Evolutionary conservation across 2,113 vertebrate genomes (phyloP).

Genomic region (Zosterops japonicus): DNA sequence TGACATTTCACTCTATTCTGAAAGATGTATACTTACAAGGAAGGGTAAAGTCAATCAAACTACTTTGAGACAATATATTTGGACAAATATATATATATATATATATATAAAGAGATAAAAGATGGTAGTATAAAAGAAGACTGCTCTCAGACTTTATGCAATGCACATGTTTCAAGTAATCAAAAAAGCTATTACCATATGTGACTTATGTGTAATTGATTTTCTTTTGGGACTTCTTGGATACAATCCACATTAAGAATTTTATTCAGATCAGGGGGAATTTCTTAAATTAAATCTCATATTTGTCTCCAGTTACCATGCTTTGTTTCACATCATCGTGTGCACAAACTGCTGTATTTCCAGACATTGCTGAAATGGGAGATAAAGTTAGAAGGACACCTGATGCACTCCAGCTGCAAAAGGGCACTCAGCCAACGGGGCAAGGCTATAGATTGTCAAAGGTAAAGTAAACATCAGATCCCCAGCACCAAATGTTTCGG

Average conservation of each 20-base stretch:
- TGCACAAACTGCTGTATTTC: not conserved
- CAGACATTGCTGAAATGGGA: not conserved
- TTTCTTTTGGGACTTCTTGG: not conserved
- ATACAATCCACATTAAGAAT: not conserved
- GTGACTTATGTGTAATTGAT: not conserved
- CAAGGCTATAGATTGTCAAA: not conserved
- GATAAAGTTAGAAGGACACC: not conserved
- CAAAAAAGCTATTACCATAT: not conserved
- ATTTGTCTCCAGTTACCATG: not conserved
- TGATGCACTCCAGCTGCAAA: not conserved
- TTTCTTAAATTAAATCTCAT: not conserved
- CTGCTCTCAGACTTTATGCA: not conserved
- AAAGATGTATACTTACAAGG: not conserved
- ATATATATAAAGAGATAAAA: too few species aligned
- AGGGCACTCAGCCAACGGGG: not conserved
- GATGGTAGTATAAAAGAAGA: not conserved
- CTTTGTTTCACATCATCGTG: rapidly evolving
- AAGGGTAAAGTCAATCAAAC: not conserved
- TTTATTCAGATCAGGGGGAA: not conserved
- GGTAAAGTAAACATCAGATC: not conserved
- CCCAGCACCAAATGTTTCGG: not conserved
- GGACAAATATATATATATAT: not conserved
- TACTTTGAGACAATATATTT: not conserved
- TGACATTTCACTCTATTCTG: not conserved
- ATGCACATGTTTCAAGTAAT: not conserved